phyloP scores from a whole-genome alignment of 2,888 invertebrate species.

The Sphinx pinastri region DNA sequence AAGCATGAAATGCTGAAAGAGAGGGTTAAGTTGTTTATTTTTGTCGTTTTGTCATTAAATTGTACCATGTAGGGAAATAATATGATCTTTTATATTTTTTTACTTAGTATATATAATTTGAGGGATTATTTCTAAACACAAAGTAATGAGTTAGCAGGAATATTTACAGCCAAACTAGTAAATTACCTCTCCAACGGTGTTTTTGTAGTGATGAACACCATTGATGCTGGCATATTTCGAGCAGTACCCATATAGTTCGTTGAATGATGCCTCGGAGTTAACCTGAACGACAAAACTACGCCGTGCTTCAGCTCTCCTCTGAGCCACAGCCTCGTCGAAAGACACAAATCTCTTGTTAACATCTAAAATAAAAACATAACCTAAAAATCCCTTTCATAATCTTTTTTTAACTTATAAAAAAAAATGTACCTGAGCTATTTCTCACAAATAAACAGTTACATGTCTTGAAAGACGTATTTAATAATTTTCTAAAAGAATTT shows the following conservation, averaged over 20 bases:
- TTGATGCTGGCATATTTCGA: slow-evolving; percentile 86
- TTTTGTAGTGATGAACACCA: slow-evolving; percentile 86
- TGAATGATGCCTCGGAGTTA: slow-evolving; percentile 87
- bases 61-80: no score
- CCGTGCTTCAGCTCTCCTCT: slow-evolving; percentile 86
- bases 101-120: no score
- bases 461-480: slow-evolving; percentile 47
- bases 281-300: slow-evolving; percentile 91
- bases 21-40: not conserved
- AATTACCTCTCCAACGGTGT: slow-evolving; percentile 72
- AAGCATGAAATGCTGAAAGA: slow-evolving; percentile 88
- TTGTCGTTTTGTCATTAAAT: no score
- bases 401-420: slow-evolving; percentile 30
- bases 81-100: no score
- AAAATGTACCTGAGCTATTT: slow-evolving; percentile 63
- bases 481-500: slow-evolving; percentile 56
- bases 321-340: slow-evolving; percentile 84
- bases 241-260: slow-evolving; percentile 88
- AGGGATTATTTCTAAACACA: no score
- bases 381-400: slow-evolving; percentile 56
- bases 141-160: no score
- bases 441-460: slow-evolving; percentile 61
- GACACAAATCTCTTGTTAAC: slow-evolving; percentile 59
- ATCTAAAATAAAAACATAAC: slow-evolving; percentile 73
- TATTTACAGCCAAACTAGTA: no score